Evolutionary conservation across 2,888 invertebrate species (phyloP), one percentile per base, ranked within the genome.

Genomic region (Pterostichus niger): DNA sequence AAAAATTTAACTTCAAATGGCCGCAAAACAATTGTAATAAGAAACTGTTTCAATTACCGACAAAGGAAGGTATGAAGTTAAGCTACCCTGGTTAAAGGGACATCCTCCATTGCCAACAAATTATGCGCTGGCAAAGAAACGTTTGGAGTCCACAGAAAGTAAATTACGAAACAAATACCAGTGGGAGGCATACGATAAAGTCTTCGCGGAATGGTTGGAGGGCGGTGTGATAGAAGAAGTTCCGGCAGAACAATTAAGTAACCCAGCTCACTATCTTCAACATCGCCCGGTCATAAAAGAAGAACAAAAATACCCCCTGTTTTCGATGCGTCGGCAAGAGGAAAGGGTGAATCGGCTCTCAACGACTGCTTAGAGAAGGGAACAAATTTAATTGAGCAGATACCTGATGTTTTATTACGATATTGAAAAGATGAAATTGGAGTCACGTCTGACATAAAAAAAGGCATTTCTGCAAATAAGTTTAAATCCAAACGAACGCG

Each of bases 81-180:
- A 82, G 24, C 84, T 88, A 10, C 88, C 88, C 7, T 88, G 88
- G 87, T 84, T 86, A 15, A 86, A 87, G 13, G 86, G 85, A 68
- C 88, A 88, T 83, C 86, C 87, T 0, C 86, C 86, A 5, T 68
- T 89, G 0, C 80, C 86, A 15, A 73, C 71, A 56, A 87, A 88
- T 84, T 86, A 84, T 44, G 68, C 84, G 10, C 24, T 86, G n/a
- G 86, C 87, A 0, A 76, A 82, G 49, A 87, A 84, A 46, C 84
- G 87, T 68, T 82, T 88, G n/a, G 61, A 86, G 17, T 82, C 76
- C 10, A 86, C 85, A 0, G 61, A 85, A 2, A 84, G 84, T 9
- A 87, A 84, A 82, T 61, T 88, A 7, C 77, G 83, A n/a, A 54
- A 64, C 6, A n/a, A n/a, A n/a, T n/a, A 81, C 86, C 68, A 86